Conservation (phyloP, 2,797 vertebrate species). For the Danio jaintianensis region DNA sequence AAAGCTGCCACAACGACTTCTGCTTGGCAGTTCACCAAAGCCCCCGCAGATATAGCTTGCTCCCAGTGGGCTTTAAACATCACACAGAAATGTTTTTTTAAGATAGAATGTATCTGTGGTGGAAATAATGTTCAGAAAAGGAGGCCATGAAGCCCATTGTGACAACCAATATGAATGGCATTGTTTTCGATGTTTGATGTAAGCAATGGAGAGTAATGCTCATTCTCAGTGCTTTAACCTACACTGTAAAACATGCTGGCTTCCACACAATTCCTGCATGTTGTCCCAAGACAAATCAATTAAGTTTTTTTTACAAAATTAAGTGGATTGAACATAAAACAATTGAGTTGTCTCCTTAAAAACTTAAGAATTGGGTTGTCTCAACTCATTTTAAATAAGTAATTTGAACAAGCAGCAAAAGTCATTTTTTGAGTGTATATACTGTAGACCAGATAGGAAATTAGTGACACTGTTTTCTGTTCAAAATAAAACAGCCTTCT, state of each 20-base stretch:
- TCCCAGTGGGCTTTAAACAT: constrained; percentile 37
- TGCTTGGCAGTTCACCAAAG: constrained; percentile 62
- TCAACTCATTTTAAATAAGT: too few relatives aligned
- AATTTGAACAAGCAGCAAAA: too few relatives aligned
- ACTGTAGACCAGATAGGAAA: constrained; percentile 36
- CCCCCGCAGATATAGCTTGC: constrained; percentile 52
- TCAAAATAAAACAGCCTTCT: constrained; percentile 39
- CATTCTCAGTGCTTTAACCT: neutral
- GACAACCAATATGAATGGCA: constrained; percentile 32
- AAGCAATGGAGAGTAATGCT: neutral
- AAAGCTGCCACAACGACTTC: constrained; percentile 57
- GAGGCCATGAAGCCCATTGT: neutral
- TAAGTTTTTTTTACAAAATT: too few relatives aligned
- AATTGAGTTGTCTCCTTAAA: too few relatives aligned
- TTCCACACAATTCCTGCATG: too few relatives aligned
- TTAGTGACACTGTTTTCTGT: constrained; percentile 44
- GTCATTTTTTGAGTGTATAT: too few relatives aligned
- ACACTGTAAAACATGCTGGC: too few relatives aligned
- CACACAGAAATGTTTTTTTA: constrained; percentile 41
- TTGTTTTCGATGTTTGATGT: constrained; percentile 24
- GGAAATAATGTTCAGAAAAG: constrained; percentile 9
- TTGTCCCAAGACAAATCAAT: too few relatives aligned
- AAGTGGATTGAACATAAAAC: too few relatives aligned
- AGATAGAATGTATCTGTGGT: constrained; percentile 51
- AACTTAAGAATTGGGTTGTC: too few relatives aligned